Evolutionary conservation across 1,140 invertebrate genomes (phyloP), one percentile per base, ranked within the genome.

Genomic region (Zaprionus ghesquierei): DNA sequence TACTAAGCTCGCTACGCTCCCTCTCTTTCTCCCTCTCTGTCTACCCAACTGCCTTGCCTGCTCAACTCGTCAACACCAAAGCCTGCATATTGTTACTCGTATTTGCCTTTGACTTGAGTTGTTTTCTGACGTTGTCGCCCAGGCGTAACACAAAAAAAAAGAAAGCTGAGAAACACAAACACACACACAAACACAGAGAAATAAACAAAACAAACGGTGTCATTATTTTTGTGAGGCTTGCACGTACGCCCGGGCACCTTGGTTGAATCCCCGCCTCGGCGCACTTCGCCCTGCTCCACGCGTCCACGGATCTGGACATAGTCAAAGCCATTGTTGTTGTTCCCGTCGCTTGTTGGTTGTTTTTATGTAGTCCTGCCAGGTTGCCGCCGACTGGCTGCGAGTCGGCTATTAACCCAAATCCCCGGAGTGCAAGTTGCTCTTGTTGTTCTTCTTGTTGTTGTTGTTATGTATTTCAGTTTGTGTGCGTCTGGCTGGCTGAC

Each of bases 371-470:
- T 64, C 65, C 64, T 59, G 54, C 23, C 59, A n/a, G n/a, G n/a
- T n/a, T n/a, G n/a, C n/a, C 68, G 44, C 65, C 46, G 12, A 22
- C 33, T 38, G 38, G 41, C 59, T 53, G 61, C 33, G 54, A 59
- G 49, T 60, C 71, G 82, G 82, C 82, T 87, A 84, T 86, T 86
- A 86, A 89, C 82, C 82, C 82, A 86, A 89, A 86, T 86, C 84
- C 82, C 82, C 51, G 50, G 76, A 86, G 82, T 86, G 84, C 68
- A 79, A 70, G 79, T 89, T 86, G 81, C 71, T 79, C 25, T 72
- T 69, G 55, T 18, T 44, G 41, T 20, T 20, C 1, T 44, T 3
- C 15, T 10, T 44, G 84, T 82, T 86, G 82, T 75, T 79, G 22
- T 78, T 69, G 55, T 62, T 64, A 38, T 73, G 72, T 71, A 56